These are phyloP conservation scores for Zaprionus lachaisei DNA, from an alignment of 1,140 invertebrate species.

Conservation along the genomic window DNA sequence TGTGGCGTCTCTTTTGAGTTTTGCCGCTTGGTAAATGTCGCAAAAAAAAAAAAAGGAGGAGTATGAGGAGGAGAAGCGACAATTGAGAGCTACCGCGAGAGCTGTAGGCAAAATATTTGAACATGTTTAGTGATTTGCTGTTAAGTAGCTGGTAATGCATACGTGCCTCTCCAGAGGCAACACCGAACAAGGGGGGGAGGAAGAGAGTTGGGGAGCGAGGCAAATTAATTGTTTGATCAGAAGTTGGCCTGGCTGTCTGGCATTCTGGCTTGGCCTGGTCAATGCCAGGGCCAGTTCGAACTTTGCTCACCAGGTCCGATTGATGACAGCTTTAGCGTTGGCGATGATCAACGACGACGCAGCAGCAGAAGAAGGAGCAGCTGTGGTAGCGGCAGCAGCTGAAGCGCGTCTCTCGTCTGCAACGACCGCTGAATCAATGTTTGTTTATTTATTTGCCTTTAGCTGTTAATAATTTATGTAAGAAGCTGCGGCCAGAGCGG, in stretches of 20 bases:
- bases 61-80: not conserved
- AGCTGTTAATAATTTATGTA: conserved; percentile 83
- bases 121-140: conserved; percentile 82
- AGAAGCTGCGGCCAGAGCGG: conserved; percentile 37
- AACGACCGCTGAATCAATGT: conserved; percentile 52
- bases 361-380: conserved; percentile 33
- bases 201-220: not conserved
- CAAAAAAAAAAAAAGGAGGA: conserved; percentile 33
- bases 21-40: conserved; percentile 75
- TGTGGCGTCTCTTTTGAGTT: conserved; percentile 58
- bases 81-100: conserved; percentile 57
- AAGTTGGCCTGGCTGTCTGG: conserved; percentile 2
- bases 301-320: conserved; percentile 58
- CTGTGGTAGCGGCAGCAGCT: conserved; percentile 26
- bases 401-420: conserved; percentile 9
- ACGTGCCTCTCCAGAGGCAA: conserved; percentile 2
- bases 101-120: conserved; percentile 75
- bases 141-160: conserved; percentile 77
- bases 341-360: conserved; percentile 73
- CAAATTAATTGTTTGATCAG: conserved; percentile 43
- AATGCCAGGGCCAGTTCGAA: conserved; percentile 60
- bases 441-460: conserved; percentile 80
- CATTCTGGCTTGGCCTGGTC: conserved; percentile 28
- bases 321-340: conserved; percentile 78
- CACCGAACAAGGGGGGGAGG: not conserved